These are phyloP conservation scores for Oryctes rhinoceros DNA, from an alignment of 1,140 invertebrate species.

Conservation along the genomic window DNA sequence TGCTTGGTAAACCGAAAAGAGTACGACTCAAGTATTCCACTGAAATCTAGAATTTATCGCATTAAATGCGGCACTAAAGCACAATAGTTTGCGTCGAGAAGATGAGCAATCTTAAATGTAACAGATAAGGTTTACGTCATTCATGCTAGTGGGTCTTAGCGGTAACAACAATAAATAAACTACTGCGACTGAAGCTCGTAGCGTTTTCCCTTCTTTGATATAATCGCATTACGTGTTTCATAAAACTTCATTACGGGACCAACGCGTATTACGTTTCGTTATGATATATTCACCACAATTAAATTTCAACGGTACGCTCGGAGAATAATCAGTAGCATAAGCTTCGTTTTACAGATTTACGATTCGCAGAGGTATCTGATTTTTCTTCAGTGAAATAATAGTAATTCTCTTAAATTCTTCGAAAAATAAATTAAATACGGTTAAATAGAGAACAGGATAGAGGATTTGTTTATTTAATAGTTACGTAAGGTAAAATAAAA, in stretches of 20 bases:
- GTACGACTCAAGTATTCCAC: neutral
- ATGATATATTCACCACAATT: conserved; percentile 29
- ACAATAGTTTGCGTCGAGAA: conserved; percentile 4
- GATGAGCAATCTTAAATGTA: conserved; percentile 27
- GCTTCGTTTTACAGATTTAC: too few relatives aligned
- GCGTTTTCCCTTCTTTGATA: conserved; percentile 5
- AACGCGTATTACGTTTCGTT: conserved; percentile 17
- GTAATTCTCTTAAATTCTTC: too few relatives aligned
- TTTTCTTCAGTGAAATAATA: too few relatives aligned
- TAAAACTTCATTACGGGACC: conserved; percentile 29
- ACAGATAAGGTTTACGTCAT: conserved; percentile 9
- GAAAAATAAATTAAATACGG: too few relatives aligned
- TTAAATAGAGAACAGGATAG: too few relatives aligned
- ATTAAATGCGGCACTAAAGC: neutral
- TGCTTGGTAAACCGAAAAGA: neutral
- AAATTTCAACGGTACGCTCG: neutral
- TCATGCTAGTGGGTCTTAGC: neutral
- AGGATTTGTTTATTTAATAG: too few relatives aligned
- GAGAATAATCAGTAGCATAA: neutral
- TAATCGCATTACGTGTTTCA: conserved; percentile 30
- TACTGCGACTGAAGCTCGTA: neutral
- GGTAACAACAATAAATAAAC: neutral
- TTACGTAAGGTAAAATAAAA: too few relatives aligned
- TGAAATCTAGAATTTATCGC: neutral
- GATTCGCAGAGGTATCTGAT: too few relatives aligned